Evolutionary conservation across 2,888 invertebrate species (phyloP).

Genomic region (Rotaria socialis): DNA sequence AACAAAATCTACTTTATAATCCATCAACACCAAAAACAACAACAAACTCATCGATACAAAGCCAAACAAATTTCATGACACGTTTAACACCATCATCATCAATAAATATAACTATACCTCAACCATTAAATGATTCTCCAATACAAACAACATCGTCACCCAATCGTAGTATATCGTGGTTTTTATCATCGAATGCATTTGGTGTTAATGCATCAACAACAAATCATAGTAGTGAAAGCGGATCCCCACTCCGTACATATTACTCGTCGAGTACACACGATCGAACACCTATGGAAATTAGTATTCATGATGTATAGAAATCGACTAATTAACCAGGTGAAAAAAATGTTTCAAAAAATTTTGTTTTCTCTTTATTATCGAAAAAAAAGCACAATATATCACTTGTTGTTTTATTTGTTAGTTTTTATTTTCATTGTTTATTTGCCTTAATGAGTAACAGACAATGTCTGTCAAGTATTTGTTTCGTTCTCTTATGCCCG

Average conservation of each 20-base stretch:
- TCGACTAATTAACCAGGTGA: neutral
- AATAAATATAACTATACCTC: neutral
- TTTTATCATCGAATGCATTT: conserved; percentile 10
- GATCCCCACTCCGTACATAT: neutral
- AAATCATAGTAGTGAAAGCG: conserved; percentile 13
- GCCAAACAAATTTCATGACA: neutral
- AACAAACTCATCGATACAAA: neutral
- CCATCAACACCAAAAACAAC: neutral
- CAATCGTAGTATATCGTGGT: neutral
- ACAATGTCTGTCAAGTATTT: conserved; percentile 26
- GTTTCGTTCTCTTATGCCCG: neutral
- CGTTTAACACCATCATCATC: neutral
- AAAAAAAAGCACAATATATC: too few relatives aligned
- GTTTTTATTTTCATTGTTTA: too few relatives aligned
- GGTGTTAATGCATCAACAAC: conserved; percentile 11
- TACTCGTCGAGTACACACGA: neutral
- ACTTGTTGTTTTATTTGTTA: too few relatives aligned
- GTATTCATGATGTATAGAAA: neutral
- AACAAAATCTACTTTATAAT: neutral
- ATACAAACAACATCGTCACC: conserved; percentile 30
- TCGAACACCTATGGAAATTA: conserved; percentile 33
- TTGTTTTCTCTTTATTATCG: neutral
- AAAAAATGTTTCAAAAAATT: neutral
- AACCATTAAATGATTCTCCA: conserved; percentile 11
- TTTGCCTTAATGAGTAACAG: conserved; percentile 4